Evolutionary conservation across 2,888 invertebrate genomes (phyloP), one percentile per base, ranked within the genome.

Genomic region (Homarus gammarus): DNA sequence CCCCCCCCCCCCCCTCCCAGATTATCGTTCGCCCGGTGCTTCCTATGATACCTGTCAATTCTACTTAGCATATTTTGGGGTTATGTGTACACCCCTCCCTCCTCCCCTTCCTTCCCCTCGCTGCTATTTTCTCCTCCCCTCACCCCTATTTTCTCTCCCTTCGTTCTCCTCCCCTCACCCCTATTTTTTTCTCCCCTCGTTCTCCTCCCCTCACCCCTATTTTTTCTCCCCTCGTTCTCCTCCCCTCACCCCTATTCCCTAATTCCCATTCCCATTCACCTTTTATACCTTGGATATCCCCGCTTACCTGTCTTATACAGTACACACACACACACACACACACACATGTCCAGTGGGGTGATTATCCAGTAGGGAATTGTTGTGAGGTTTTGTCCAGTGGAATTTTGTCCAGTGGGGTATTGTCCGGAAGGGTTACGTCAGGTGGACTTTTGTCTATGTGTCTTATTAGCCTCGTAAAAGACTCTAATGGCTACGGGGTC

Each of bases 241-340:
- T 10, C 64, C 3, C 5, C 64, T 38, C 8, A 18, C 75, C 38
- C n/a, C 36, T 38, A 3, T 27, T 64, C 38, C n/a, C 36, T 38
- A 3, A 27, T 64, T 10, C 12, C 38, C 38, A 36, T 38, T 36
- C 18, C 2, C n/a, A 1, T 44, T 75, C 40, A n/a, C 40, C 38
- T 2, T n/a, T 2, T 12, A 44, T 12, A 8, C 44, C 44, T 38
- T 75, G 40, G 38, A 75, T 38, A 73, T 38, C 33, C 73, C 33
- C 73, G 38, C 73, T 38, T 38, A 73, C 73, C n/a, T n/a, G n/a
- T n/a, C n/a, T n/a, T n/a, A n/a, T n/a, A n/a, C n/a, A n/a, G n/a
- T n/a, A n/a, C n/a, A 73, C 73, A 73, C 73, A 70, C 70, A 70
- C 70, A 70, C 70, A 73, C 73, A 73, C 73, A 36, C 73, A 22